phyloP scores from a whole-genome alignment of 2,888 invertebrate species.

The Melangyna quadrimaculata region DNA sequence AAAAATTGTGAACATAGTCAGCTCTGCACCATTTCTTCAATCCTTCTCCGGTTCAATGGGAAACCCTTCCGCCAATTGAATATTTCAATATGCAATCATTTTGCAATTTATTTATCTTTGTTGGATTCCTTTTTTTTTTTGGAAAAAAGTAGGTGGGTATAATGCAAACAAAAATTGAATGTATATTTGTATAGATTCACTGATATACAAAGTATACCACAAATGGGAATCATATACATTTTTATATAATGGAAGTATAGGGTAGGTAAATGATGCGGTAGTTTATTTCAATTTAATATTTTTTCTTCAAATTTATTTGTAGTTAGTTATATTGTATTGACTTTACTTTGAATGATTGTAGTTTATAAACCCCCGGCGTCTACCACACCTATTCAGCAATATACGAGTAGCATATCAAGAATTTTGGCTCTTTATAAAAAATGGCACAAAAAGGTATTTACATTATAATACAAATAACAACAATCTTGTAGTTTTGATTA shows the following conservation, averaged over 20 bases:
- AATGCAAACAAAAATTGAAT: conserved; percentile 1
- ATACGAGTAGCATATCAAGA: too few species aligned
- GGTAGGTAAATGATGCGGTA: neutral
- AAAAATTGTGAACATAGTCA: conserved; percentile 27
- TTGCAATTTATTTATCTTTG: conserved; percentile 57
- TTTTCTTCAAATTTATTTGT: neutral
- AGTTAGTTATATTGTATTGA: neutral
- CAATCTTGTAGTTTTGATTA: too few species aligned
- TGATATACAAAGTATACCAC: conserved; percentile 1
- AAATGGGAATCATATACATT: neutral
- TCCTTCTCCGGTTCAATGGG: conserved; percentile 48
- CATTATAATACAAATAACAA: too few species aligned
- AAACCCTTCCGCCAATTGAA: conserved; percentile 68
- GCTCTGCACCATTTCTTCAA: conserved; percentile 40
- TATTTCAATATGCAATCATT: conserved; percentile 71
- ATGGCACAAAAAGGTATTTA: too few species aligned
- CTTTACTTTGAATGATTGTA: neutral
- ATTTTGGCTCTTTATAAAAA: too few species aligned
- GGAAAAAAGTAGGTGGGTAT: neutral
- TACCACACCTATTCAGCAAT: too few species aligned
- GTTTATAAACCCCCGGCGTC: too few species aligned
- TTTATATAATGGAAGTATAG: neutral
- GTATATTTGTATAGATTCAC: conserved; percentile 3
- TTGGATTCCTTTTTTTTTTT: neutral
- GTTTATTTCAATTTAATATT: neutral